Percentiles rank a stretch among this genome's conserved stretches.
These are phyloP conservation scores for Drosophila affinis DNA, from an alignment of 2,888 invertebrate genomes.

Conservation along the genomic window DNA sequence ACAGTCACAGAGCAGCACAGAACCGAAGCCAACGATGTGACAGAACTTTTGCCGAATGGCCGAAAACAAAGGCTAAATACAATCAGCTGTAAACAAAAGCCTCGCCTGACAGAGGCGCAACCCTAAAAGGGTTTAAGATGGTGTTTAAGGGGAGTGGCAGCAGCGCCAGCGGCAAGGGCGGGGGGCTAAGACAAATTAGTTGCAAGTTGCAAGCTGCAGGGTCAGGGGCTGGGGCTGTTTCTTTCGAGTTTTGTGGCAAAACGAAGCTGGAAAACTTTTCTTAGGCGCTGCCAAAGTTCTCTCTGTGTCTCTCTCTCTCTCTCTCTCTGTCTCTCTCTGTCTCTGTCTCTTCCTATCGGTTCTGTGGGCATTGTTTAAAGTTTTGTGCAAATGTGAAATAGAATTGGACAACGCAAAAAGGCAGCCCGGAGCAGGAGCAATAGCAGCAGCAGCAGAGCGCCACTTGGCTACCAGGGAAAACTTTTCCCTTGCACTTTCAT, in stretches of 20 bases:
- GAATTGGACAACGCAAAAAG: slow-evolving; percentile 60
- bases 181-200: slow-evolving; percentile 65
- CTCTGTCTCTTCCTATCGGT: slow-evolving; percentile 36
- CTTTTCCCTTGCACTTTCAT: slow-evolving; percentile 32
- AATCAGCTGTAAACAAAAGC: slow-evolving; percentile 73
- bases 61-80: slow-evolving; percentile 71
- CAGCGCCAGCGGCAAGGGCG: too few species aligned
- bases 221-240: slow-evolving; percentile 2
- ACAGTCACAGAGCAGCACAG: not conserved
- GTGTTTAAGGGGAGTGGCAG: not conserved
- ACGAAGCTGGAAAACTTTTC: slow-evolving; percentile 50
- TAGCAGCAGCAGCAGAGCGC: slow-evolving; percentile 28
- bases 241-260: slow-evolving; percentile 49
- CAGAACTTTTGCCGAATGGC: slow-evolving; percentile 58
- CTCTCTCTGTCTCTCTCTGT: not conserved
- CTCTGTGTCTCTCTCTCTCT: not conserved
- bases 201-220: slow-evolving; percentile 58
- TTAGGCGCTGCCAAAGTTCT: slow-evolving; percentile 53
- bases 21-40: slow-evolving; percentile 50
- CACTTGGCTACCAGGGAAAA: slow-evolving; percentile 45
- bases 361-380: slow-evolving; percentile 71
- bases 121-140: slow-evolving; percentile 22
- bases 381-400: slow-evolving; percentile 73
- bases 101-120: slow-evolving; percentile 8
- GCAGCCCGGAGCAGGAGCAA: not conserved